These are phyloP conservation scores for Jacana jacana DNA, from an alignment of 2,113 vertebrate genomes.

Conservation along the genomic window DNA sequence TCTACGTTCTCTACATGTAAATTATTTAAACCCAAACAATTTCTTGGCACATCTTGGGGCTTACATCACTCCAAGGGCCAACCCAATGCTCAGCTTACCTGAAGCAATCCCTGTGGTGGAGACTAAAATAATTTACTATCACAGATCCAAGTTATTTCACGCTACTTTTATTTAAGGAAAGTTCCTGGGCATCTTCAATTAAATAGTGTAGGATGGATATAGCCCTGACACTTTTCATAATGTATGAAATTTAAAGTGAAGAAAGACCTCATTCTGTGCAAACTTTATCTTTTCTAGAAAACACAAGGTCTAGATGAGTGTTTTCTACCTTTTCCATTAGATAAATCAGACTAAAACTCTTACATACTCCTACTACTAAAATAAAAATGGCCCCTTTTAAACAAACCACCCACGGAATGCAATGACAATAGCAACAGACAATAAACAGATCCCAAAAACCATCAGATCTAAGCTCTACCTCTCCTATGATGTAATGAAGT, in stretches of 20 bases:
- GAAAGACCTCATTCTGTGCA: not conserved
- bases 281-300: not conserved
- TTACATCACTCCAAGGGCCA: not conserved
- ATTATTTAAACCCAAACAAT: not conserved
- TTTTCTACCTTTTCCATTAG: not conserved
- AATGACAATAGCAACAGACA: not conserved
- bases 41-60: not conserved
- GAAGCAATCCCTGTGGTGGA: not conserved
- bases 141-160: not conserved
- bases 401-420: too few relatives aligned
- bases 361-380: not conserved
- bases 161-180: not conserved
- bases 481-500: not conserved
- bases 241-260: not conserved
- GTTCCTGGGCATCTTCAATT: not conserved
- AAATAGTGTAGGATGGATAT: not conserved
- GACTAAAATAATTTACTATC: not conserved
- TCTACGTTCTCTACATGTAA: not conserved
- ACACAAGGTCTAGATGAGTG: not conserved
- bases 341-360: not conserved
- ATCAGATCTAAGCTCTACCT: not conserved
- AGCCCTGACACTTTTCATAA: not conserved
- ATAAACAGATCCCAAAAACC: not conserved
- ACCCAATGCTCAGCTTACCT: not conserved
- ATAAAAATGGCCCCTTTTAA: not conserved